Percentiles rank a stretch among this genome's conserved stretches.
Conservation (phyloP, 2,888 invertebrate genomes). For the Eilema caniola region DNA sequence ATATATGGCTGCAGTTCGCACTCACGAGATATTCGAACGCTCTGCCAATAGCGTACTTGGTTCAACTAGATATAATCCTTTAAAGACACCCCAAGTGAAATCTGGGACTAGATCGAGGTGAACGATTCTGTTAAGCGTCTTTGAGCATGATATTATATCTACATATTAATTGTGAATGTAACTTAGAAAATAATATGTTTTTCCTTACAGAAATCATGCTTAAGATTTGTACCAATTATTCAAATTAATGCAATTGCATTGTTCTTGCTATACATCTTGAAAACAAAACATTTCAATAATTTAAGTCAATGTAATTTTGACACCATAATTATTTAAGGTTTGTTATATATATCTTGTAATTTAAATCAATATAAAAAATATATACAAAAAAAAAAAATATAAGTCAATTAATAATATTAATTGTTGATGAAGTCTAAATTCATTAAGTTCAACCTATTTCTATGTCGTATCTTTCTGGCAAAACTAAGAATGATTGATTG, state of each 20-base stretch:
- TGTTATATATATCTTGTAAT: too few relatives aligned
- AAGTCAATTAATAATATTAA: too few relatives aligned
- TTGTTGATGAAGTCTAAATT: not conserved
- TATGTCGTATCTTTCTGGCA: too few relatives aligned
- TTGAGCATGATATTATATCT: conserved; percentile 10
- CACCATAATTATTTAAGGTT: too few relatives aligned
- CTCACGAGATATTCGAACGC: conserved; percentile 60
- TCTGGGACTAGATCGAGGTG: conserved; percentile 36
- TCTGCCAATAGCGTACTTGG: conserved; percentile 59
- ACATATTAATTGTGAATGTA: not conserved
- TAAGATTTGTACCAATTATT: too few relatives aligned
- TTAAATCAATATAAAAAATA: too few relatives aligned
- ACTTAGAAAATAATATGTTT: not conserved
- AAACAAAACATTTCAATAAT: conserved; percentile 36
- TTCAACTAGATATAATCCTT: conserved; percentile 56
- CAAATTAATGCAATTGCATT: conserved; percentile 15
- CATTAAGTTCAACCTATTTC: not conserved
- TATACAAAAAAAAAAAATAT: too few relatives aligned
- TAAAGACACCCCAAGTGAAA: conserved; percentile 51
- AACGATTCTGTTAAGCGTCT: conserved; percentile 44
- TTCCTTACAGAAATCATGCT: too few relatives aligned
- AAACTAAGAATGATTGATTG: not conserved
- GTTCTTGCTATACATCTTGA: conserved; percentile 26
- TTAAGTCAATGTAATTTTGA: too few relatives aligned
- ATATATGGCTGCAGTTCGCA: conserved; percentile 66